phyloP scores from a whole-genome alignment of 2,113 vertebrate species.

The Hypanus sabinus region DNA sequence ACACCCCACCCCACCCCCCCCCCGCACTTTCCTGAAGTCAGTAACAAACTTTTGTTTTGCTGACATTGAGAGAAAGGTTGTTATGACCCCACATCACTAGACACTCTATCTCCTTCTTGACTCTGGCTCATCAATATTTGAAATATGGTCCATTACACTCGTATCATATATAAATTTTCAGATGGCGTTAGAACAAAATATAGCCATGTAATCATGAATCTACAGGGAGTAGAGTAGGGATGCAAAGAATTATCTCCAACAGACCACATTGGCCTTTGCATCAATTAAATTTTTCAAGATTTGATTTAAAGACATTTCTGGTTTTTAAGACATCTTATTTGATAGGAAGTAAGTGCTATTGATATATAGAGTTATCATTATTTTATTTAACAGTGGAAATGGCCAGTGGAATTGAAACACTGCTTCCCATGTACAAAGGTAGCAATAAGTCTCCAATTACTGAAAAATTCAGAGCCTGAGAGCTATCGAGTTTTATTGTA shows the following conservation, averaged over 20 bases:
- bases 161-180: too few relatives aligned
- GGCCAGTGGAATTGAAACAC: neutral
- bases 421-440: neutral
- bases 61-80: too few relatives aligned
- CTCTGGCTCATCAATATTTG: too few relatives aligned
- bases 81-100: too few relatives aligned
- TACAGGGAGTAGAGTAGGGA: neutral
- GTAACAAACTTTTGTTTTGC: too few relatives aligned
- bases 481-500: neutral
- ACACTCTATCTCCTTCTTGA: too few relatives aligned
- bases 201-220: too few relatives aligned
- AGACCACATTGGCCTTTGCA: neutral
- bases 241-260: neutral
- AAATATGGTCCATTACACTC: too few relatives aligned
- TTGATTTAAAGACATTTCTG: neutral
- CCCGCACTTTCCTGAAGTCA: too few relatives aligned
- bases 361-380: neutral
- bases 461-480: neutral
- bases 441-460: neutral
- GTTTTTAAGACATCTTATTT: neutral
- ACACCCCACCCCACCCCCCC: too few relatives aligned
- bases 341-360: neutral
- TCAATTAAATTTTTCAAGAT: neutral
- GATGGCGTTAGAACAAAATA: too few relatives aligned
- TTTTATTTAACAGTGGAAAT: neutral